Percentiles rank a stretch among this genome's conserved stretches.
phyloP scores from a whole-genome alignment of 2,113 vertebrate genomes.

The sheep (Ovis aries) region ARS-UI_Ramb_v3.0 NC_056057.1:24020001-24020500 shows the following conservation, averaged over 20 bases:
- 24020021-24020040: neutral
- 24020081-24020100: neutral
- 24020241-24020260: neutral
- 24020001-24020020: neutral
- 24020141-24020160: neutral
- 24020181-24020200: neutral
- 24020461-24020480: neutral
- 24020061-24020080: neutral
- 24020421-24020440: neutral
- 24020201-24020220: neutral
- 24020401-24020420: neutral
- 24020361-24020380: neutral
- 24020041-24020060: neutral
- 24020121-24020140: neutral
- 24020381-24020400: neutral
- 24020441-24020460: neutral
- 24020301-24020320: neutral
- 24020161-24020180: neutral
- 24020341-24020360: neutral
- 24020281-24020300: neutral
- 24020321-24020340: neutral
- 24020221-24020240: neutral
- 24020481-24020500: neutral
- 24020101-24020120: neutral
- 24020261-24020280: neutral